Percentiles rank a stretch among this genome's conserved stretches.
These are phyloP conservation scores for Rhegmatorhina hoffmannsi DNA, from an alignment of 2,113 vertebrate genomes.

Conservation along the genomic window DNA sequence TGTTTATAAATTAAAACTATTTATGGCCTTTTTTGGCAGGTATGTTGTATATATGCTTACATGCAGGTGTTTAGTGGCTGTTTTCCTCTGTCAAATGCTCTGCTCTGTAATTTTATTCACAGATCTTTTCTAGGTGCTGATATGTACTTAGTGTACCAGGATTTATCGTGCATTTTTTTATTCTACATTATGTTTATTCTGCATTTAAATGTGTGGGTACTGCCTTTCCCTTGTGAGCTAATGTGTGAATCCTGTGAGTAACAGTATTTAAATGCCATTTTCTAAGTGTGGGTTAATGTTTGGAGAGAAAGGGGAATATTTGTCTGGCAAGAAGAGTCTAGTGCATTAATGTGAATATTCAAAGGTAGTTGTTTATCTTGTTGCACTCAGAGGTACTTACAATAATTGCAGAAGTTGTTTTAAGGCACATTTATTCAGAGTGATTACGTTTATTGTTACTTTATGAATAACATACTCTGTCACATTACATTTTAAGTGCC, in stretches of 20 bases:
- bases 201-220: slow-evolving; percentile 57
- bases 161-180: slow-evolving; percentile 34
- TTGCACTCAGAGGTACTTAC: slow-evolving; percentile 69
- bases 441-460: slow-evolving; percentile 56
- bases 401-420: slow-evolving; percentile 71
- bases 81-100: not conserved
- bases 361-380: slow-evolving; percentile 74
- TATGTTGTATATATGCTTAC: not conserved
- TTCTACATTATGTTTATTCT: slow-evolving; percentile 56
- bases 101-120: not conserved
- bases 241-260: slow-evolving; percentile 50
- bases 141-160: not conserved
- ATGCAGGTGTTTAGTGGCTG: not conserved
- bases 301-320: slow-evolving; percentile 29
- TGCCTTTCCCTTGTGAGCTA: slow-evolving; percentile 27
- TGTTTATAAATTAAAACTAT: not conserved
- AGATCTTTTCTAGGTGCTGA: not conserved
- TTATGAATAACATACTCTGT: slow-evolving; percentile 41
- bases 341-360: slow-evolving; percentile 70
- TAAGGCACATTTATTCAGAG: slow-evolving; percentile 70
- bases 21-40: not conserved
- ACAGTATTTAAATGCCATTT: slow-evolving; percentile 41
- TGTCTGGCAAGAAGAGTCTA: slow-evolving; percentile 58
- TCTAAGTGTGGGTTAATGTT: slow-evolving; percentile 40
- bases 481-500: slow-evolving; percentile 51